These are phyloP conservation scores for Zygaena filipendulae DNA, from an alignment of 2,888 invertebrate species.

Conservation along the genomic window DNA sequence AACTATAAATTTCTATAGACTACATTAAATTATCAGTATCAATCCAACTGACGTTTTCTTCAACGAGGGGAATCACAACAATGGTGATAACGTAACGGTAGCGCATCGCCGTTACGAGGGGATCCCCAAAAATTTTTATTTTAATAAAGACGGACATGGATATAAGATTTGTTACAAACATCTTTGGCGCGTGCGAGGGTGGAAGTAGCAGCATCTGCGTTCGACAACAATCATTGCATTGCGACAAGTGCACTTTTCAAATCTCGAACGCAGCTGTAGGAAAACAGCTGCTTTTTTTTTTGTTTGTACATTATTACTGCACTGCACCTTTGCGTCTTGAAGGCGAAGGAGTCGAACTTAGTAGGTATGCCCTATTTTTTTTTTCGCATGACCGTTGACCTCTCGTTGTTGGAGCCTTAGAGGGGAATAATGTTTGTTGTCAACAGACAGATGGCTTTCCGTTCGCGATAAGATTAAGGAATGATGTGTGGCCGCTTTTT, in stretches of 20 bases:
- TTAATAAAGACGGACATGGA: no score
- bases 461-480: slow-evolving; percentile 17
- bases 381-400: slow-evolving; percentile 23
- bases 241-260: slow-evolving; percentile 24
- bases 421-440: slow-evolving; percentile 12
- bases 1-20: no score
- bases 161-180: no score
- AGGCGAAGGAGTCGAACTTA: slow-evolving; percentile 21
- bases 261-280: slow-evolving; percentile 26
- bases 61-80: no score
- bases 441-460: slow-evolving; percentile 21
- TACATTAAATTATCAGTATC: no score
- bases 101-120: slow-evolving; percentile 12
- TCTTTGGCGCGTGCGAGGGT: slow-evolving; percentile 29
- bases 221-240: slow-evolving; percentile 1
- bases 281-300: slow-evolving; percentile 20
- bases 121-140: no score
- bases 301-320: slow-evolving; percentile 17
- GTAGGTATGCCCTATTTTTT: slow-evolving; percentile 18
- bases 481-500: slow-evolving; percentile 13
- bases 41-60: no score
- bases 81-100: slow-evolving; percentile 12
- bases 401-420: slow-evolving; percentile 14
- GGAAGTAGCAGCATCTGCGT: slow-evolving; percentile 16
- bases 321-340: slow-evolving; percentile 21